Evolutionary conservation across 92 coral and sea anemone genomes (phyloP).

Genomic region (Palythoa grandiflora): DNA sequence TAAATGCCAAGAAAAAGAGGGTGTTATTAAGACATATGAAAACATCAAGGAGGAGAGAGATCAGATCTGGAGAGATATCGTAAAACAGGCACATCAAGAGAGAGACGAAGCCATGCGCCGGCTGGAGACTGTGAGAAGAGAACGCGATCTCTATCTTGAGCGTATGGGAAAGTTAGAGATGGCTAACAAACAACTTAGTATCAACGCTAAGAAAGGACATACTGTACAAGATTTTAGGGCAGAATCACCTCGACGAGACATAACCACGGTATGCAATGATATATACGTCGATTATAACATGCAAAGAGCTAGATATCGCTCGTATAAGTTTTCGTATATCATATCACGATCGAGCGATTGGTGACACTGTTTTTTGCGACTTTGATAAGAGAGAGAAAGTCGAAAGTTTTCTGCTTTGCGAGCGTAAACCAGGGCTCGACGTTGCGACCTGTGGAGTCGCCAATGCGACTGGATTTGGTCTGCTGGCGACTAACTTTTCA

Average conservation of each 20-base stretch:
- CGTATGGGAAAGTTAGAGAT: slow-evolving; percentile 80
- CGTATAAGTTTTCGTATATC: too few relatives aligned
- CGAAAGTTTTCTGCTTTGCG: too few relatives aligned
- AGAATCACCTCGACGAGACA: neutral
- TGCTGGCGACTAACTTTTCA: too few relatives aligned
- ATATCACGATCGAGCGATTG: too few relatives aligned
- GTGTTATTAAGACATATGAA: slow-evolving; percentile 45
- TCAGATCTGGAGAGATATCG: slow-evolving; percentile 76
- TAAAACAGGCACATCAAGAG: slow-evolving; percentile 76
- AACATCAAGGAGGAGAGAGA: slow-evolving; percentile 67
- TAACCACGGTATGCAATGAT: slow-evolving; percentile 1
- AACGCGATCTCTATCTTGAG: slow-evolving; percentile 78
- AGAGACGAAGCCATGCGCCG: slow-evolving; percentile 79
- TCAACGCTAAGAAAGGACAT: slow-evolving; percentile 54
- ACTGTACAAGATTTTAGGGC: slow-evolving; percentile 27
- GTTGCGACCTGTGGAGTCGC: too few relatives aligned
- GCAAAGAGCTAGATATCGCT: too few relatives aligned
- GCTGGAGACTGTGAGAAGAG: slow-evolving; percentile 76
- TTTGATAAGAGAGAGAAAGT: too few relatives aligned
- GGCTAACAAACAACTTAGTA: slow-evolving; percentile 66
- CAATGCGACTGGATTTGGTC: too few relatives aligned
- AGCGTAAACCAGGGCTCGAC: too few relatives aligned
- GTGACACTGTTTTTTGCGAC: too few relatives aligned
- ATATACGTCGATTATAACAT: neutral
- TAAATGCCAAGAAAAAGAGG: slow-evolving; percentile 41